These are phyloP conservation scores for Lasius platythorax DNA, from an alignment of 2,888 invertebrate genomes.

Conservation along the genomic window DNA sequence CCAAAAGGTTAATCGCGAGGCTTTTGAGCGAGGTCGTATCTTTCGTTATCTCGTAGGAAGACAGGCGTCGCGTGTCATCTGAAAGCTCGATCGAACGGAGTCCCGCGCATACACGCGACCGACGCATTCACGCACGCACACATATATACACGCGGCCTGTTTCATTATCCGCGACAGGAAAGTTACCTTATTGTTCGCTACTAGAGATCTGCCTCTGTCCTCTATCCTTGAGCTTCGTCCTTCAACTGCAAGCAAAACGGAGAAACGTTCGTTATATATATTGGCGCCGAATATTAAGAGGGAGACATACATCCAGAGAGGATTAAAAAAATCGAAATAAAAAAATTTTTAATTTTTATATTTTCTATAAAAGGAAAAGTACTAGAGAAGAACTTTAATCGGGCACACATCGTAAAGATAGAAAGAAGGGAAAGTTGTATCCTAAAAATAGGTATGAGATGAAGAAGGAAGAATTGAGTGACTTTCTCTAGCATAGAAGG, in stretches of 20 bases:
- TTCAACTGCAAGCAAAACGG: constrained; percentile 50
- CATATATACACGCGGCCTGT: not conserved
- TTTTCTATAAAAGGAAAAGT: no score
- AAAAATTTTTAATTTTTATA: not conserved
- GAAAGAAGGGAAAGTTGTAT: no score
- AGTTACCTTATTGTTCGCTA: constrained; percentile 54
- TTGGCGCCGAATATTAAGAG: not conserved
- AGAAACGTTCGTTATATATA: constrained; percentile 19
- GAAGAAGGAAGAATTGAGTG: no score
- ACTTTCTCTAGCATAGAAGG: no score
- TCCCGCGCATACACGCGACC: not conserved
- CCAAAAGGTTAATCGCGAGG: constrained; percentile 38
- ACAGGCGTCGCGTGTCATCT: constrained; percentile 12
- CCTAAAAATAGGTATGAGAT: no score
- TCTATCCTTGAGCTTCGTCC: constrained; percentile 53
- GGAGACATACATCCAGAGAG: not conserved
- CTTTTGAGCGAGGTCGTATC: not conserved
- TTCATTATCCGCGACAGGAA: constrained; percentile 27
- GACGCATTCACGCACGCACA: constrained; percentile 19
- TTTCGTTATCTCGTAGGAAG: constrained; percentile 37
- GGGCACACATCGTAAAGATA: no score
- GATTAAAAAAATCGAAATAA: not conserved
- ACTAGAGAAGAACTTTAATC: no score
- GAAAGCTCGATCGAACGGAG: constrained; percentile 35
- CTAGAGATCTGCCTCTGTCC: constrained; percentile 42